Evolutionary conservation across 2,888 invertebrate species (phyloP).

Genomic region (Seira ritae): DNA sequence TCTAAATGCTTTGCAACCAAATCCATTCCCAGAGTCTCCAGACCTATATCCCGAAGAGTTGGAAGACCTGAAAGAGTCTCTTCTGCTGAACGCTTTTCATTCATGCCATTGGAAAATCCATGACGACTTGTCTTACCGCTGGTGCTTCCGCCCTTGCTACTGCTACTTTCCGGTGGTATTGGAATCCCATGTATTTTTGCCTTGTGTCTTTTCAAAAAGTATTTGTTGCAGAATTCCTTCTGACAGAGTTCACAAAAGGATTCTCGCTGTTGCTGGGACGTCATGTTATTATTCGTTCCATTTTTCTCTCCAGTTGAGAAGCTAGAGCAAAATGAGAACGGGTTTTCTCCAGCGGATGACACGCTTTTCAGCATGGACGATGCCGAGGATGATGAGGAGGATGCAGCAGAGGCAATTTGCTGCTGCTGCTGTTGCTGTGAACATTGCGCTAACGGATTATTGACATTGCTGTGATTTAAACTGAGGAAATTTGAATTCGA

Average conservation of each 20-base stretch:
- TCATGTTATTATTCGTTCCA: conserved; percentile 74
- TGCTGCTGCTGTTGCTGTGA: conserved; percentile 29
- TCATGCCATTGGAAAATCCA: conserved; percentile 44
- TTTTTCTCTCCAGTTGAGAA: conserved; percentile 61
- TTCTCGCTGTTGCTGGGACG: conserved; percentile 74
- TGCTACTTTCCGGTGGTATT: conserved; percentile 54
- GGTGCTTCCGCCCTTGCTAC: conserved; percentile 33
- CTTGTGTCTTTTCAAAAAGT: conserved; percentile 84
- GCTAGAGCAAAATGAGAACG: conserved; percentile 49
- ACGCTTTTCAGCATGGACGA: conserved; percentile 22
- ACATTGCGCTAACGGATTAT: conserved; percentile 54
- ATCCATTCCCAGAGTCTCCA: conserved; percentile 65
- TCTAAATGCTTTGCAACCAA: conserved; percentile 64
- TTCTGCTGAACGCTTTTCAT: conserved; percentile 36
- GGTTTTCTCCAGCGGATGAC: conserved; percentile 26
- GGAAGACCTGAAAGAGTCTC: conserved; percentile 47
- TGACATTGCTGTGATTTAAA: conserved; percentile 34
- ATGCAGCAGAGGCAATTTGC: background rate
- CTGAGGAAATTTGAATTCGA: conserved; percentile 53
- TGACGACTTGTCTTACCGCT: conserved; percentile 37
- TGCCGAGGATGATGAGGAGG: conserved; percentile 50
- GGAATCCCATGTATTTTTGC: conserved; percentile 81
- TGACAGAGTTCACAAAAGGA: conserved; percentile 84
- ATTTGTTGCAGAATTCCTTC: conserved; percentile 84
- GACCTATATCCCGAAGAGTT: conserved; percentile 63